Evolutionary conservation across 2,888 invertebrate species (phyloP), one percentile per base, ranked within the genome.

Genomic region (Sceliomorpha sp.): DNA sequence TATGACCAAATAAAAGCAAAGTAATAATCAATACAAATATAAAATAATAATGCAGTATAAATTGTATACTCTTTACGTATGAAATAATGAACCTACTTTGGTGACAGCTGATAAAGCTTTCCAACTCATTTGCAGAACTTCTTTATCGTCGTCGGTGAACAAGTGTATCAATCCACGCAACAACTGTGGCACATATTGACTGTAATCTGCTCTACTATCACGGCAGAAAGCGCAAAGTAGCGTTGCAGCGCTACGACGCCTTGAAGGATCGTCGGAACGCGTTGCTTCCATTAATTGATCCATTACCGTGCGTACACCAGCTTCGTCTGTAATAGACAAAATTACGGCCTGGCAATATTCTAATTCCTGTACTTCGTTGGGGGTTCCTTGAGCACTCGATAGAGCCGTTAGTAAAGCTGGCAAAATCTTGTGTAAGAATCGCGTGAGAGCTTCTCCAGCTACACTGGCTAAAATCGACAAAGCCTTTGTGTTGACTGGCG

Each of bases 321-420:
- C 91, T 84, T 98, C 95, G 83, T 97, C 98, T 0, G 91, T 91
- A 1, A 98, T 96, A 0, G 98, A 97, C 75, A 98, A 90, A 70
- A 99, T 94, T 27, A 99, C 98, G 44, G 95, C 93, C 85, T 97
- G 94, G 85, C 98, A 98, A 87, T 98, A 96, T 80, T 96, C 96
- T 51, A 97, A 89, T 89, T 98, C 97, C 89, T 92, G 89, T 13
- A 90, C 88, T 88, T 94, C 94, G 59, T 91, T 89, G 0, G 92
- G 89, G 13, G 91, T 90, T 31, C 92, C 93, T 76, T 93, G 92
- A 1, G 95, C 93, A 26, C 92, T 91, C 0, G 92, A 92, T 45
- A 97, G 89, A 56, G 96, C 94, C 14, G 91, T 90, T 63, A 98
- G 91, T 71, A 99, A 90, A 14, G 99, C 98, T 17, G 97, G 97